Evolutionary conservation across 2,113 vertebrate species (phyloP).

Genomic region (Siphamia tubifer): DNA sequence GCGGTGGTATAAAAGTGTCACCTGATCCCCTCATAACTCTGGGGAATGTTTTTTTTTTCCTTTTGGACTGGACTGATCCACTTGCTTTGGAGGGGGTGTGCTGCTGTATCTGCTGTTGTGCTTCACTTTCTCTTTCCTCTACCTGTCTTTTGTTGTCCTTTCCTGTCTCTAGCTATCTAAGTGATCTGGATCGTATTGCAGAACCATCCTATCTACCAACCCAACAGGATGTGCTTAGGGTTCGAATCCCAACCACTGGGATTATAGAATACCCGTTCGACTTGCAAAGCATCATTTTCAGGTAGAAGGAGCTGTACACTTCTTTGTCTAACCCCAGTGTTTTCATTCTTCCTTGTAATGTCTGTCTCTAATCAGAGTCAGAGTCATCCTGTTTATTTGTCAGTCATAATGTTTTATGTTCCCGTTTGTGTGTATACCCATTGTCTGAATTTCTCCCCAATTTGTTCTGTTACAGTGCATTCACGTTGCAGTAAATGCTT

Average conservation of each 20-base stretch:
- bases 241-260: slow-evolving; percentile 96
- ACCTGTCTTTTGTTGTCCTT: slow-evolving; percentile 55
- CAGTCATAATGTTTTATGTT: slow-evolving; percentile 11
- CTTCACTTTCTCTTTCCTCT: slow-evolving; percentile 68
- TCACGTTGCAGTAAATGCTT: not conserved
- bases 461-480: not conserved
- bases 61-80: slow-evolving; percentile 50
- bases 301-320: slow-evolving; percentile 78
- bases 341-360: not conserved
- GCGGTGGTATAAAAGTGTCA: slow-evolving; percentile 21
- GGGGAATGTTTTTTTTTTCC: slow-evolving; percentile 31
- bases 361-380: no score
- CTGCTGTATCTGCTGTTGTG: slow-evolving; percentile 65
- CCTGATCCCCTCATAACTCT: slow-evolving; percentile 31
- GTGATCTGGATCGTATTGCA: slow-evolving; percentile 94
- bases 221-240: slow-evolving; percentile 97
- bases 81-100: slow-evolving; percentile 52
- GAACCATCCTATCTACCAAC: slow-evolving; percentile 94
- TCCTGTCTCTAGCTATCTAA: slow-evolving; percentile 90
- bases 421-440: not conserved
- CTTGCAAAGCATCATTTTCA: slow-evolving; percentile 99
- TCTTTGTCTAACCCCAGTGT: slow-evolving; percentile 31
- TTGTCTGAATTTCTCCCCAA: not conserved
- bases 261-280: slow-evolving; percentile 99
- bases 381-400: not conserved